Base-by-base conservation (phyloP, 2,888 invertebrate genomes). In the Ferdinandea cuprea region DNA sequence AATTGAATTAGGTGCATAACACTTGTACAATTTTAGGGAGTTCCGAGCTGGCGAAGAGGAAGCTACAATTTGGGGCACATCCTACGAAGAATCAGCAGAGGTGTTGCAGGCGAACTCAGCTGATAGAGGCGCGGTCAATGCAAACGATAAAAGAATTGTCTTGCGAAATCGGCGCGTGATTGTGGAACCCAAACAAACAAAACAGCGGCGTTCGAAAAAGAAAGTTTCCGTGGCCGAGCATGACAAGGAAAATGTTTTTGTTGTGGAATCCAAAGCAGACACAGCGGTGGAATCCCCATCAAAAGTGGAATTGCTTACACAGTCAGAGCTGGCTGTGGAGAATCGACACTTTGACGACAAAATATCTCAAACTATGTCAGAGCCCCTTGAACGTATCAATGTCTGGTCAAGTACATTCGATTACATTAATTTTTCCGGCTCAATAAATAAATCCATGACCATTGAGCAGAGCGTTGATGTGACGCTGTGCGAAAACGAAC, bases 51-150 rank as follows among this genome's bases (percentile, higher is more conserved):
- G 81, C 0, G 84, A 85, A 6, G 79, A 80, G 37, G 76, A 78
- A 32, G 81, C 72, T 3, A 86, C 86, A 7, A 86, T 86, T 37
- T 86, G 86, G 86, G 78, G 83, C 5, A 85, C 85, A 7, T 86
- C 86, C 0, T 86, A 86, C 30, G 86, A 86, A 42, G 86, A 85
- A 72, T 77, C 85, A 42, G 84, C 86, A 0, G 76, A 78, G 30
- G 25, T 32, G 25, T 21, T 71, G 15, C 52, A 71, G 0, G 59
- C 17, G 8, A 78, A 61, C 61, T 50, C 72, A 7, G 37, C 15
- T 28, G 78, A 78, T 15, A 72, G 52, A 13, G 68, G 72, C 25
- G 15, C 69, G 11, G 73, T 83, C 7, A 66, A 78, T 30, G 66
- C 78, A 4, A 28, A 78, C 11, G 56, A 50, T 1, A 83, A 83